Evolutionary conservation across 2,113 vertebrate species (phyloP), one percentile per base, ranked within the genome.

Genomic region (Aramus guarauna): DNA sequence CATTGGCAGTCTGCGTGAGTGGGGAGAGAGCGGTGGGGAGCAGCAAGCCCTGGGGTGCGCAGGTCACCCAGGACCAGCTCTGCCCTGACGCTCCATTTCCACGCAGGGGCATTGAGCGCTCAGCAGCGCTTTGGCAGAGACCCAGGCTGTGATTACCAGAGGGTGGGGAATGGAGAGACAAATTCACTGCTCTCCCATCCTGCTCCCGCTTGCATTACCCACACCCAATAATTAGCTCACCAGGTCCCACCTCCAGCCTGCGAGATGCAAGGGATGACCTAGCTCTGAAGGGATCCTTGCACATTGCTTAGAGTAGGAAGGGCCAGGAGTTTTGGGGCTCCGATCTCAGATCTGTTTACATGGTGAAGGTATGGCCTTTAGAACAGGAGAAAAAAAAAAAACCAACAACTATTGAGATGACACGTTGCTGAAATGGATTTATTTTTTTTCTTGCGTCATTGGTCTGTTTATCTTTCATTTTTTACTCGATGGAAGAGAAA

Each of bases 1-100:
- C 6, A 2, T 4, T 27, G 59, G 36, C 50, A n/a, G 13, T 4
- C 43, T n/a, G n/a, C n/a, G 34, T 0, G 5, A 20, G 15, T 1
- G 10, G 32, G 37, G 29, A 47, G 55, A n/a, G n/a, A 27, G 43
- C 8, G 4, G 8, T 36, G 55, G 23, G 58, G 47, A 68, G 58
- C 63, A 64, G 50, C 8, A 13, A 27, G 15, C 15, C 59, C 20
- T 12, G 63, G 5, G 6, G 21, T 9, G 23, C 1, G 32, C 19
- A 39, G 71, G 45, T 62, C 45, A 1, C 52, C 0, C 16, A 23
- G 47, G 24, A 26, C 37, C 29, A 4, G n/a, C 8, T 67, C 39
- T 18, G 37, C 14, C 48, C 23, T 1, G 6, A 3, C 48, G 66
- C 34, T 71, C 63, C 3, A 0, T 22, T 17, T 13, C 2, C 36